Conservation (phyloP, 2,888 invertebrate genomes). For the Pantelozetes paolii region DNA sequence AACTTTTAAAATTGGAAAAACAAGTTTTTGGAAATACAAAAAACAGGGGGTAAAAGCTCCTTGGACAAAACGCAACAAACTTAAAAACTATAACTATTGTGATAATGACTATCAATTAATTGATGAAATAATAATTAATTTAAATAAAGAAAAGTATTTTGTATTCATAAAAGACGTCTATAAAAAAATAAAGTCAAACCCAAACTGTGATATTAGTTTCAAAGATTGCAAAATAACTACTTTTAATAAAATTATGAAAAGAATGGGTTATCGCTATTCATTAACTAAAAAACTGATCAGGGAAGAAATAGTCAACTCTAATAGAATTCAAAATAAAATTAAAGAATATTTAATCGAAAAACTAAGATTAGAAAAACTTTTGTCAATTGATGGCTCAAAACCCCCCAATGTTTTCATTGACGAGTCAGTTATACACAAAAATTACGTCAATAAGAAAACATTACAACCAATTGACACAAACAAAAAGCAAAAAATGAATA, state of each 20-base stretch:
- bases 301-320: not conserved
- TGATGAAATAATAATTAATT: not conserved
- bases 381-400: not conserved
- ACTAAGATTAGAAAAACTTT: not conserved
- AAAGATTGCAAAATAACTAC: not conserved
- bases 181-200: not conserved
- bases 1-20: not conserved
- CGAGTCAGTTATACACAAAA: no score
- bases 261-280: not conserved
- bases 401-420: not conserved
- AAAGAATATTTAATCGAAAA: conserved; percentile 4
- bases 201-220: not conserved
- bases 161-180: not conserved
- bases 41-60: not conserved
- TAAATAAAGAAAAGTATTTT: not conserved
- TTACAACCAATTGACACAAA: not conserved
- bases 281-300: not conserved
- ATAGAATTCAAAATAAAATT: conserved; percentile 9
- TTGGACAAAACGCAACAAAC: not conserved
- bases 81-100: not conserved
- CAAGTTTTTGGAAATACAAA: not conserved
- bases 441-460: no score
- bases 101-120: conserved; percentile 2
- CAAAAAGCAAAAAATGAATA: not conserved
- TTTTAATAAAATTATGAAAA: not conserved